Evolutionary conservation across 2,113 vertebrate species (phyloP).

Genomic region (Gulo gulo): DNA sequence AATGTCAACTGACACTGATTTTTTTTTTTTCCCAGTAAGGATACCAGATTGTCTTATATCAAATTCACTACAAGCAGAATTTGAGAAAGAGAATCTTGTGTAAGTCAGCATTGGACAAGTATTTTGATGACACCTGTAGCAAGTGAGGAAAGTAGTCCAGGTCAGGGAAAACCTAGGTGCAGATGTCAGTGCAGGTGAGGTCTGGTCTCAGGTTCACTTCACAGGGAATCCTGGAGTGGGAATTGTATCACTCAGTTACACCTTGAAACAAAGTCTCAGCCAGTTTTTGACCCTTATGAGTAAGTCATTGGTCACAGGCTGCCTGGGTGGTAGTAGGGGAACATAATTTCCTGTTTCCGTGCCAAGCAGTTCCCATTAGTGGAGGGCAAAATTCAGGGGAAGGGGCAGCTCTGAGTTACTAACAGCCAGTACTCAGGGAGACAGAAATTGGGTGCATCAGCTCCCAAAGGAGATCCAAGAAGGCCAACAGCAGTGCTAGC

Average conservation of each 20-base stretch:
- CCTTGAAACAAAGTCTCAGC: neutral
- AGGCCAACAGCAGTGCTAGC: neutral
- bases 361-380: neutral
- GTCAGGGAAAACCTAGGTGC: neutral
- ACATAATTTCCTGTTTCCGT: neutral
- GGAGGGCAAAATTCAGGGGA: neutral
- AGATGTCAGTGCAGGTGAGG: fast-evolving
- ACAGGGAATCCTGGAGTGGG: neutral
- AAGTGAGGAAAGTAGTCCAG: neutral
- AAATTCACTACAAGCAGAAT: neutral
- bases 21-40: neutral
- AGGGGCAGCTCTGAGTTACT: neutral
- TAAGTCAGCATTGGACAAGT: neutral
- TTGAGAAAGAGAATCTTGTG: neutral
- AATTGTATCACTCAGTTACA: neutral
- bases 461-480: too few species aligned
- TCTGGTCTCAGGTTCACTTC: neutral
- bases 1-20: neutral
- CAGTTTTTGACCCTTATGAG: neutral
- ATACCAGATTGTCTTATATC: neutral
- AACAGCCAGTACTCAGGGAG: neutral
- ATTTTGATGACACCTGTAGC: neutral
- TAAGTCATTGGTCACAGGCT: neutral
- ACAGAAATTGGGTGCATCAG: neutral
- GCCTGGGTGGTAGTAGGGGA: neutral